phyloP scores from a whole-genome alignment of 2,113 vertebrate genomes.

The Catharus bicknelli region DNA sequence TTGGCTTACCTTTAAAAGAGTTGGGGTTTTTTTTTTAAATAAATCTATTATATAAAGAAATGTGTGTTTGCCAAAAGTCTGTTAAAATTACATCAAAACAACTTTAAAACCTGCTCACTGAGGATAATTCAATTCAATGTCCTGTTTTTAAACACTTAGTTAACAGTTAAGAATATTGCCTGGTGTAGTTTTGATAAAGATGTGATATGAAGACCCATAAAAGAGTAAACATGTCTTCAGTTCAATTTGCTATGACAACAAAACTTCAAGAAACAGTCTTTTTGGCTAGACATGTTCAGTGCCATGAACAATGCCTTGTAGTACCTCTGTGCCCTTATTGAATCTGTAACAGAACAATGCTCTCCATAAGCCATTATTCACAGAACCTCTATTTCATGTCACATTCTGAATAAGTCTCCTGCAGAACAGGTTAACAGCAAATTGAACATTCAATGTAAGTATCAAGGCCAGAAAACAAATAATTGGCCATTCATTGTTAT shows the following conservation, averaged over 20 bases:
- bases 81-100: slow-evolving; percentile 79
- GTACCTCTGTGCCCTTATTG: slow-evolving; percentile 54
- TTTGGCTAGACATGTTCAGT: slow-evolving; percentile 23
- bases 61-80: slow-evolving; percentile 74
- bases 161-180: slow-evolving; percentile 78
- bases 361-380: slow-evolving; percentile 61
- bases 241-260: slow-evolving; percentile 48
- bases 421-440: slow-evolving; percentile 74
- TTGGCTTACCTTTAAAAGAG: slow-evolving; percentile 59
- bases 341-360: slow-evolving; percentile 58
- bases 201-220: slow-evolving; percentile 67
- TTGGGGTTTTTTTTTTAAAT: slow-evolving; percentile 60
- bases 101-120: slow-evolving; percentile 74
- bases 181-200: slow-evolving; percentile 64
- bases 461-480: slow-evolving; percentile 64
- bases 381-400: slow-evolving; percentile 69
- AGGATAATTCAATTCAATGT: slow-evolving; percentile 66
- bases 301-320: slow-evolving; percentile 32
- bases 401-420: slow-evolving; percentile 74
- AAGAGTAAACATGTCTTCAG: slow-evolving; percentile 58
- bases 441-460: slow-evolving; percentile 58
- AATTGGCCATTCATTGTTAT: slow-evolving; percentile 41
- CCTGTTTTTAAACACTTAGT: slow-evolving; percentile 64
- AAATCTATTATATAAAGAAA: slow-evolving; percentile 77
- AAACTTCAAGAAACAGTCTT: slow-evolving; percentile 45